phyloP scores from a whole-genome alignment of 1,140 invertebrate genomes.

The Ceratina japonica region DNA sequence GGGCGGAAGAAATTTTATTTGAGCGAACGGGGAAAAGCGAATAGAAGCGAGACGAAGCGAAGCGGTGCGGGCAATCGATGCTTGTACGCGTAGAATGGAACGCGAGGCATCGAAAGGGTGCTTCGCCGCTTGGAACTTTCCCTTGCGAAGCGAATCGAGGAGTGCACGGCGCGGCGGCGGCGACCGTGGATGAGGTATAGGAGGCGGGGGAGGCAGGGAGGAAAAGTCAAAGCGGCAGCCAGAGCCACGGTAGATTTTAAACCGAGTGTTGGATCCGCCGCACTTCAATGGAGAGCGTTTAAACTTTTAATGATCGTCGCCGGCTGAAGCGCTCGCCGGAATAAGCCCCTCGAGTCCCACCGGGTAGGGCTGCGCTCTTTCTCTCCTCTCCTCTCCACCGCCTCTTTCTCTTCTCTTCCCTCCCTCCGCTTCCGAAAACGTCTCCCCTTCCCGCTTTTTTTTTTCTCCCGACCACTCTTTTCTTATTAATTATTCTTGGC shows the following conservation, averaged over 20 bases:
- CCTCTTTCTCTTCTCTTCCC: neutral
- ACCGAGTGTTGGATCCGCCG: constrained; percentile 67
- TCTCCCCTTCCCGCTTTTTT: neutral
- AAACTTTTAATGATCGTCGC: constrained; percentile 76
- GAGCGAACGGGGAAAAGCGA: neutral
- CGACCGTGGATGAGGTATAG: too few relatives aligned
- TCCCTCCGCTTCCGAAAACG: constrained; percentile 25
- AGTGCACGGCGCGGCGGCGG: neutral
- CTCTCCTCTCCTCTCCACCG: neutral
- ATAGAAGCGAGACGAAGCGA: neutral
- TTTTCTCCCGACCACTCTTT: constrained; percentile 11
- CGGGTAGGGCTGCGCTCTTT: constrained; percentile 3
- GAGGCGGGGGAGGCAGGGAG: neutral
- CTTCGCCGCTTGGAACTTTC: constrained; percentile 31
- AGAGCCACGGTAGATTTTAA: constrained; percentile 65
- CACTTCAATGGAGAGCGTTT: constrained; percentile 71
- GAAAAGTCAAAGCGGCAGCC: constrained; percentile 57
- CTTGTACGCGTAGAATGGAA: neutral
- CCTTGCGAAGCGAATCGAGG: constrained; percentile 48
- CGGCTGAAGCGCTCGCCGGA: constrained; percentile 66
- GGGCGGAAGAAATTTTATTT: neutral
- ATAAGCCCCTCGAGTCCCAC: constrained; percentile 68
- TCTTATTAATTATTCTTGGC: constrained; percentile 30
- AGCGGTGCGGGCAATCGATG: constrained; percentile 10
- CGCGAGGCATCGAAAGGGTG: constrained; percentile 36